A percentile compares a stretch with the other conserved stretches of the same genome.
These are phyloP conservation scores for Montipora capricornis DNA, from an alignment of 64 coral and sea anemone species.

Conservation along the genomic window DNA sequence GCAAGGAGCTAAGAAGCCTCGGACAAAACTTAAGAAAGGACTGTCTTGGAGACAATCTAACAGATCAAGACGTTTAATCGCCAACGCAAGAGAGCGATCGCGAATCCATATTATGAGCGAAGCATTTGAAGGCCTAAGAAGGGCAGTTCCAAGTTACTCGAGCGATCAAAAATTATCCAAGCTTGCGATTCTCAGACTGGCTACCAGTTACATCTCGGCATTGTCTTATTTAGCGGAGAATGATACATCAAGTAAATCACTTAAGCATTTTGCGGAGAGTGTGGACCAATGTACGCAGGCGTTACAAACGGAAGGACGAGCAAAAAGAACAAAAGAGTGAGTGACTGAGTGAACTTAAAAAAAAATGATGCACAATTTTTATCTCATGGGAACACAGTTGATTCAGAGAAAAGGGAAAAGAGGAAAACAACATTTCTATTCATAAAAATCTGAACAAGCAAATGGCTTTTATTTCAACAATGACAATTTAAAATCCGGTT, in stretches of 20 bases:
- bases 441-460: background rate
- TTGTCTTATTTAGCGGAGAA: slow-evolving; percentile 79
- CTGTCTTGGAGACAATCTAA: slow-evolving; percentile 91
- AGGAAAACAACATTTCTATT: background rate
- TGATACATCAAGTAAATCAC: slow-evolving; percentile 86
- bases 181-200: slow-evolving; percentile 90
- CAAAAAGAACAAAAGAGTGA: slow-evolving; percentile 88
- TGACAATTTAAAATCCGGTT: background rate
- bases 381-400: background rate
- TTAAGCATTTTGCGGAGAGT: slow-evolving; percentile 93
- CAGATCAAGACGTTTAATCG: slow-evolving; percentile 87
- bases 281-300: slow-evolving; percentile 97
- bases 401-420: background rate
- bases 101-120: slow-evolving; percentile 98
- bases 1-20: slow-evolving; percentile 52
- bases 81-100: slow-evolving; percentile 93
- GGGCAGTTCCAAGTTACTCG: slow-evolving; percentile 95
- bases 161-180: slow-evolving; percentile 97
- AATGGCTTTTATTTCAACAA: background rate
- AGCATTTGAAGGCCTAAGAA: slow-evolving; percentile 92
- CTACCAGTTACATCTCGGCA: slow-evolving; percentile 95
- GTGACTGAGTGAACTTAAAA: background rate
- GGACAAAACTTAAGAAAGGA: slow-evolving; percentile 66
- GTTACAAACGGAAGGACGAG: slow-evolving; percentile 90
- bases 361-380: background rate